Base-by-base conservation (phyloP, 2,797 vertebrate species). In the Mallotus villosus region DNA sequence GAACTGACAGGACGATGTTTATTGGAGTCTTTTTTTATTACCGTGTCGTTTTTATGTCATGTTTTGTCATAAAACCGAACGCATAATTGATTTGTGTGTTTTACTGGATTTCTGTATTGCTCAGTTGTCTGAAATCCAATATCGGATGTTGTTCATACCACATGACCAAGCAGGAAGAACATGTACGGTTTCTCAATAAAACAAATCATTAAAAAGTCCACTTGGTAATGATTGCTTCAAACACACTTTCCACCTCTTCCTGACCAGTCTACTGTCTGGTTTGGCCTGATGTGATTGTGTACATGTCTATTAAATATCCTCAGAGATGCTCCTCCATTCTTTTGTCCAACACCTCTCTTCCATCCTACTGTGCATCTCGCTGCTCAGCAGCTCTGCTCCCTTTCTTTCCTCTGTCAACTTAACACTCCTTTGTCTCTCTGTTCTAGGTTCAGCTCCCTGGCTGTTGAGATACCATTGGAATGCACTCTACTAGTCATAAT, bases 401-500 rank as follows among this genome's bases (percentile, higher is more conserved):
- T 85, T 86, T 69, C 78, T 88, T 69, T 77, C 75, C 77, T 73
- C 75, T 71, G 67, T 82, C 80, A 73, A 53, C 62, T 74, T 76
- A 81, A 66, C n/a, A 41, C 76, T 81, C 63, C 78, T 83, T 87
- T 87, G 86, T 90, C 82, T 83, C 71, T 68, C 78, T 67, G 70
- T 78, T 77, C 81, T 69, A 83, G 82, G 79, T 86, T 82, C 67
- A 68, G 82, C 81, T 84, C 84, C 71, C 78, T 83, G 78, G 83
- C 89, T 84, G 86, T 77, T 82, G 74, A 51, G 79, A 89, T 72
- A 79, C 82, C 80, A 72, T 76, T 88, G 89, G 89, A 91, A 92
- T 92, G 87, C 84, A 85, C 87, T 87, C 77, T 83, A 82, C 72
- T 74, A 74, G 83, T 86, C 81, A 89, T 86, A 91, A 92, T 89